phyloP scores from a whole-genome alignment of 2,797 vertebrate species.

The Thunnus albacares region DNA sequence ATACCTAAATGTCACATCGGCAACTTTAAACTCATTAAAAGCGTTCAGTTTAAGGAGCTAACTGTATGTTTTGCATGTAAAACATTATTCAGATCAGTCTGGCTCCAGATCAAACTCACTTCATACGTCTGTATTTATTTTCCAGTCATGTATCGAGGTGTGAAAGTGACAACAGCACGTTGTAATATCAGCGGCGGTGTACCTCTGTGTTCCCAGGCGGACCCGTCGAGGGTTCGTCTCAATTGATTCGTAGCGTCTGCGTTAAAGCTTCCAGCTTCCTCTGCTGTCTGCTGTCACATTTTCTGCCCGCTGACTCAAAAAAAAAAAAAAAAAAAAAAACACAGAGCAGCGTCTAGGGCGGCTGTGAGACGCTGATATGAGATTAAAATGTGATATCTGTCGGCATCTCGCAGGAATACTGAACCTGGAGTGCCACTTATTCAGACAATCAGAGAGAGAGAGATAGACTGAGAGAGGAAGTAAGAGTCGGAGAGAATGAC shows the following conservation, averaged over 20 bases:
- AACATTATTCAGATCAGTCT: too few species aligned
- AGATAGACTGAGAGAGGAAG: neutral
- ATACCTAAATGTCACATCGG: too few species aligned
- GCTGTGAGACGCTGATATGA: slow-evolving; percentile 25
- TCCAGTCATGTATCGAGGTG: slow-evolving; percentile 3
- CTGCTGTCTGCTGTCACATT: neutral
- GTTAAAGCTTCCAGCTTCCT: neutral
- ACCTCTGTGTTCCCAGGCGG: neutral
- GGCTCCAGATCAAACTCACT: neutral
- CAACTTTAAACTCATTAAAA: too few species aligned
- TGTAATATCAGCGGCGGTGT: slow-evolving; percentile 3
- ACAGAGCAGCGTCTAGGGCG: neutral
- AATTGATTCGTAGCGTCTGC: neutral
- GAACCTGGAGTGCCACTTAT: slow-evolving; percentile 16
- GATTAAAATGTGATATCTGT: slow-evolving; percentile 46
- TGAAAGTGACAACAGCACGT: neutral
- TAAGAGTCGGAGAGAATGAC: neutral
- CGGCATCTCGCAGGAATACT: slow-evolving; percentile 13
- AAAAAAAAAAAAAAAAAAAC: neutral
- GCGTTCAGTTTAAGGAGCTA: too few species aligned
- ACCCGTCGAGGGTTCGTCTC: slow-evolving; percentile 8
- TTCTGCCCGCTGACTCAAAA: slow-evolving; percentile 17
- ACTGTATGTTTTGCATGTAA: too few species aligned
- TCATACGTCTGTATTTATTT: slow-evolving; percentile 10
- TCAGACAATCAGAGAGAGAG: slow-evolving; percentile 22